Conservation (phyloP, 2,888 invertebrate genomes). For the Dynastes tityus region DNA sequence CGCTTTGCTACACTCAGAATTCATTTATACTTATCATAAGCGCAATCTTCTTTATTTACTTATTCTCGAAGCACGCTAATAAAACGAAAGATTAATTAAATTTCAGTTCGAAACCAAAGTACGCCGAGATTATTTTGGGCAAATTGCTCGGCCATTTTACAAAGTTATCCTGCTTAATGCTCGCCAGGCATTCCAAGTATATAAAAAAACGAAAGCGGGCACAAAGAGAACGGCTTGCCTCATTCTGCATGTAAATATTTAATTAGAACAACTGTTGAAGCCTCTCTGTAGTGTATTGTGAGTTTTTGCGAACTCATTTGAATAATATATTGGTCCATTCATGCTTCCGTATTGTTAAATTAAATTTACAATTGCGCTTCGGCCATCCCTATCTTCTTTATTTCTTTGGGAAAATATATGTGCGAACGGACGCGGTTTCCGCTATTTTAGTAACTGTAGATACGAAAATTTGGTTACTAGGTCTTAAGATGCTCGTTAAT, state of each 20-base stretch:
- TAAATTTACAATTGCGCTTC: constrained; percentile 28
- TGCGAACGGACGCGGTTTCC: constrained; percentile 15
- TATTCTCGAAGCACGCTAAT: constrained; percentile 13
- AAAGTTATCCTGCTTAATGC: constrained; percentile 16
- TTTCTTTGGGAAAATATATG: constrained; percentile 14
- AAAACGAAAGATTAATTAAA: constrained; percentile 27
- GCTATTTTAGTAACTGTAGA: constrained; percentile 12
- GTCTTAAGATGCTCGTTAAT: background rate
- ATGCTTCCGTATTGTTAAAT: constrained; percentile 45
- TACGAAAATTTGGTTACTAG: constrained; percentile 16
- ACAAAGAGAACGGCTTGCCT: constrained; percentile 35
- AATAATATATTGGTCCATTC: constrained; percentile 44
- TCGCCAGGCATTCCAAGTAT: constrained; percentile 16
- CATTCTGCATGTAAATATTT: constrained; percentile 43
- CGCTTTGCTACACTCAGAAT: constrained; percentile 1
- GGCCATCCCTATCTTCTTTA: background rate
- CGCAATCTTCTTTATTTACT: constrained; percentile 24
- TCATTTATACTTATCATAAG: constrained; percentile 18
- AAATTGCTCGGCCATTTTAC: constrained; percentile 19
- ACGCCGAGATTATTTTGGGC: constrained; percentile 21
- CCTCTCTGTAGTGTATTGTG: constrained; percentile 19
- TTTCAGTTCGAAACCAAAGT: constrained; percentile 23
- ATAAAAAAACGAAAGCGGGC: constrained; percentile 12
- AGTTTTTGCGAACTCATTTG: constrained; percentile 35
- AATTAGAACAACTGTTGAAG: constrained; percentile 42